Evolutionary conservation across 2,888 invertebrate genomes (phyloP).

Genomic region (Empis livida): DNA sequence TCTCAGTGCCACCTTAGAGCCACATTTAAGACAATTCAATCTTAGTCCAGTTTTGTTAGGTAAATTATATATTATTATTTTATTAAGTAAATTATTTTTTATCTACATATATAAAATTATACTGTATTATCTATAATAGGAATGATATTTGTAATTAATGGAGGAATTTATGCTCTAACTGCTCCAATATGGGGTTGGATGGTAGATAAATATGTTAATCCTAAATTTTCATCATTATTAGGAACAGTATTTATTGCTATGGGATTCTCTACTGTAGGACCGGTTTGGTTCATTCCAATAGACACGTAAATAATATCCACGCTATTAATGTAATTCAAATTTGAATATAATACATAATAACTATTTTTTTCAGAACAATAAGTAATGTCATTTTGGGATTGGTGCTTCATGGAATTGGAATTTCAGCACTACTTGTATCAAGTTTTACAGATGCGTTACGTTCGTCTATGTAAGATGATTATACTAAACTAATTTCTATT

Average conservation of each 20-base stretch:
- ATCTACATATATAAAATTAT: background rate
- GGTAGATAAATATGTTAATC: slow-evolving; percentile 55
- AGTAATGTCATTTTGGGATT: slow-evolving; percentile 58
- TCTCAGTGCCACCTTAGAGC: slow-evolving; percentile 77
- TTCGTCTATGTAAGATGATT: slow-evolving; percentile 59
- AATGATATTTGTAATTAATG: slow-evolving; percentile 72
- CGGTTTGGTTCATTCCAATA: slow-evolving; percentile 60
- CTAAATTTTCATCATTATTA: slow-evolving; percentile 52
- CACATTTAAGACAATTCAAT: slow-evolving; percentile 50
- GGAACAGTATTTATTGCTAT: slow-evolving; percentile 53
- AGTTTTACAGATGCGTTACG: slow-evolving; percentile 74
- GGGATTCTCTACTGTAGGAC: slow-evolving; percentile 55
- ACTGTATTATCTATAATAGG: slow-evolving; percentile 38
- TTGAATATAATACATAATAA: background rate
- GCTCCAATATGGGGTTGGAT: slow-evolving; percentile 73
- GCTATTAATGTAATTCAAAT: background rate
- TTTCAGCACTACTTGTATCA: slow-evolving; percentile 72
- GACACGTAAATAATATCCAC: slow-evolving; percentile 40
- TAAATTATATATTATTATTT: no score
- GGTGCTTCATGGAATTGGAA: slow-evolving; percentile 67
- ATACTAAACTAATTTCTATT: no score
- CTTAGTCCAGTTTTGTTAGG: slow-evolving; percentile 14
- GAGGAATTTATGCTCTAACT: slow-evolving; percentile 63
- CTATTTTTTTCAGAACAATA: slow-evolving; percentile 40
- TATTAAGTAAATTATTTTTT: background rate